Percentiles rank a stretch among this genome's conserved stretches.
These are phyloP conservation scores for Nannospalax galili DNA, from an alignment of 2,113 vertebrate genomes.

Conservation along the genomic window DNA sequence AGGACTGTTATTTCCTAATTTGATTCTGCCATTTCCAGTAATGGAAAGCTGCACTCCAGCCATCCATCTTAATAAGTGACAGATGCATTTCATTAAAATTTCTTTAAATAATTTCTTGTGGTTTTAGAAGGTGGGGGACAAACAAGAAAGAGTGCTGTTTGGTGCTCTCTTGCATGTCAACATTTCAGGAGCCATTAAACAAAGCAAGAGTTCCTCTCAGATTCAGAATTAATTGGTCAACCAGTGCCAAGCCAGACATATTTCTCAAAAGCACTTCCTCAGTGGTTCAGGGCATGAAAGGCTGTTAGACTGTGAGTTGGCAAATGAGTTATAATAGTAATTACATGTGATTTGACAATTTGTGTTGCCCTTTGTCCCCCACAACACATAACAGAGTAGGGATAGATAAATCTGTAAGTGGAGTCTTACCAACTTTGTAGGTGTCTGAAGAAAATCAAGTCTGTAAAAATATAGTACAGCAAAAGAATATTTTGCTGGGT, in stretches of 20 bases:
- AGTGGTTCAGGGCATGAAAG: conserved; percentile 75
- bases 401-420: conserved; percentile 56
- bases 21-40: conserved; percentile 91
- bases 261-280: conserved; percentile 77
- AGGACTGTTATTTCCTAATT: conserved; percentile 90
- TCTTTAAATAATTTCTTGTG: conserved; percentile 88
- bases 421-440: conserved; percentile 5
- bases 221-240: conserved; percentile 83
- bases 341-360: conserved; percentile 68
- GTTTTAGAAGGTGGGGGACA: conserved; percentile 80
- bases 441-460: conserved; percentile 33
- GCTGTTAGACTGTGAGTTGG: conserved; percentile 70
- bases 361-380: conserved; percentile 66
- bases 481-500: conserved; percentile 4
- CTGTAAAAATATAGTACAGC: conserved; percentile 16
- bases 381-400: conserved; percentile 57
- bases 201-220: conserved; percentile 78
- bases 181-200: conserved; percentile 84
- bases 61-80: conserved; percentile 90
- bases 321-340: conserved; percentile 78
- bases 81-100: conserved; percentile 90
- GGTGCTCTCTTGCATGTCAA: conserved; percentile 75
- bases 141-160: conserved; percentile 81
- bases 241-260: conserved; percentile 66
- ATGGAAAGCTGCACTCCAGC: conserved; percentile 86